These are phyloP conservation scores for Mugil cephalus DNA, from an alignment of 2,113 vertebrate genomes.

Conservation along the genomic window DNA sequence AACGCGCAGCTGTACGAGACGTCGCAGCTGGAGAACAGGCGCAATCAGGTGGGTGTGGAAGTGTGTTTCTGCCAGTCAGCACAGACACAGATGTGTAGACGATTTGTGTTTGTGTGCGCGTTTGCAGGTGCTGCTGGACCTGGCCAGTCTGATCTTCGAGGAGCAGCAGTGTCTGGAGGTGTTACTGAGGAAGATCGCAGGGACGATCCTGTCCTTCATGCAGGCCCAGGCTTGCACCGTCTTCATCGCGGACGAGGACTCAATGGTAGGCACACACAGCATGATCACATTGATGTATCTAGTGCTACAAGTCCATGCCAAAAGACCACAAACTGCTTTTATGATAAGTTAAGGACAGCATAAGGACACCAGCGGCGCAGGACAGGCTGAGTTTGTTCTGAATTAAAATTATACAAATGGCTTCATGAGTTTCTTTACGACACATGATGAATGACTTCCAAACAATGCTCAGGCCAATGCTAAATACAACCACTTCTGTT, in stretches of 20 bases:
- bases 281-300: neutral
- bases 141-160: slow-evolving; percentile 97
- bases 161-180: slow-evolving; percentile 97
- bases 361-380: neutral
- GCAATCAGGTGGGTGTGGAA: slow-evolving; percentile 89
- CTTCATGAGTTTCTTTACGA: neutral
- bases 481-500: neutral
- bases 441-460: neutral
- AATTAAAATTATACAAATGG: neutral
- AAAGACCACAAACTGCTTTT: neutral
- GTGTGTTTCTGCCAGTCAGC: neutral
- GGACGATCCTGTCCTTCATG: slow-evolving; percentile 98
- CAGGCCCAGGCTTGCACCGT: slow-evolving; percentile 95
- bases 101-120: slow-evolving; percentile 21
- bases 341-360: slow-evolving; percentile 1
- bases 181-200: slow-evolving; percentile 94
- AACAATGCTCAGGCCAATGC: neutral
- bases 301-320: neutral
- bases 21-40: slow-evolving; percentile 93
- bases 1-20: slow-evolving; percentile 97
- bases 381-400: neutral
- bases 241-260: slow-evolving; percentile 93
- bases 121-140: slow-evolving; percentile 92
- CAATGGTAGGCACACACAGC: slow-evolving; percentile 82
- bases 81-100: neutral